These are phyloP conservation scores for Scaptomyza montana DNA, from an alignment of 1,140 invertebrate species.

Conservation along the genomic window DNA sequence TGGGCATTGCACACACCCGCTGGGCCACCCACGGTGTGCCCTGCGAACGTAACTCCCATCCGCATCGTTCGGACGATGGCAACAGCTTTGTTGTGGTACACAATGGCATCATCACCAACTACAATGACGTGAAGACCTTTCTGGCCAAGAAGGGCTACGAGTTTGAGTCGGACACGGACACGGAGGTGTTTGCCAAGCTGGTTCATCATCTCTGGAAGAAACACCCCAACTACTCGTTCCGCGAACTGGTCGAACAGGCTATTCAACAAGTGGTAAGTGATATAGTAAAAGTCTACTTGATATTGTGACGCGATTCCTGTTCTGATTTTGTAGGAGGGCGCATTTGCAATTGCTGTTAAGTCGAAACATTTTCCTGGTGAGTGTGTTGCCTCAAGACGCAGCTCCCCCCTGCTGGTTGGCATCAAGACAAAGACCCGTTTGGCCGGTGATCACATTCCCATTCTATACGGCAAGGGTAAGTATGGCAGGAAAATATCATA, in stretches of 20 bases:
- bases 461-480: constrained; percentile 90
- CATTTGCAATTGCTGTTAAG: constrained; percentile 99
- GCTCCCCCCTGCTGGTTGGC: constrained; percentile 97
- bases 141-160: constrained; percentile 94
- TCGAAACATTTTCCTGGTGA: constrained; percentile 98
- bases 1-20: constrained; percentile 98
- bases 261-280: constrained; percentile 91
- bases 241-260: constrained; percentile 97
- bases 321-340: constrained; percentile 90
- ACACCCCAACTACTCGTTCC: constrained; percentile 96
- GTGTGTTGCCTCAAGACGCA: constrained; percentile 97
- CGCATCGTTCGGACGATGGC: constrained; percentile 95
- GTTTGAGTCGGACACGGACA: constrained; percentile 99
- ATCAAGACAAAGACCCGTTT: constrained; percentile 97
- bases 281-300: not conserved
- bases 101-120: constrained; percentile 99
- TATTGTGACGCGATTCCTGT: no score
- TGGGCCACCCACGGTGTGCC: constrained; percentile 99
- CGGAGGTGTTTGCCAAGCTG: constrained; percentile 98
- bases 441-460: constrained; percentile 98
- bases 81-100: constrained; percentile 98
- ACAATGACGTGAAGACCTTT: constrained; percentile 98
- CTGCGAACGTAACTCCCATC: constrained; percentile 96
- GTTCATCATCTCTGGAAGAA: constrained; percentile 96
- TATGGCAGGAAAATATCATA: not conserved